phyloP scores from a whole-genome alignment of 2,888 invertebrate species.

The Incurvaria masculella region DNA sequence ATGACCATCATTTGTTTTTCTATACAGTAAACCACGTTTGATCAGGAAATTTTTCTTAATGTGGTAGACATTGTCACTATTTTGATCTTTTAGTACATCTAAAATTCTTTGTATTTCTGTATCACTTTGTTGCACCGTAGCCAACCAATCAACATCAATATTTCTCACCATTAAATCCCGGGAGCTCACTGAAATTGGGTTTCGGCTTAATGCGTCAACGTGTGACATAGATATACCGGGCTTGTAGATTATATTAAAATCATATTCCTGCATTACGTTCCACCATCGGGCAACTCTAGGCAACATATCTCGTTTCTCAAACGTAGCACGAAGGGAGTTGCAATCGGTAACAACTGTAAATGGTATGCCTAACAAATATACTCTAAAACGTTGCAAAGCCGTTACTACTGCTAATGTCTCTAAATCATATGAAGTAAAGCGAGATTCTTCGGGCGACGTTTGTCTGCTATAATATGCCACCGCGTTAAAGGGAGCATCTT shows the following conservation, averaged over 20 bases:
- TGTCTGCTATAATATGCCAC: too few species aligned
- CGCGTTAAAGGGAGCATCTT: too few species aligned
- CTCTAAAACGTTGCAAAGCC: conserved; percentile 3
- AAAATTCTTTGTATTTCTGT: neutral
- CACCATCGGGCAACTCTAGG: conserved; percentile 2
- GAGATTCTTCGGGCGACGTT: too few species aligned
- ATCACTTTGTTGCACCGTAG: conserved; percentile 1
- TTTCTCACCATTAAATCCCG: neutral
- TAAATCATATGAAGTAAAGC: neutral
- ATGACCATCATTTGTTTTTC: neutral
- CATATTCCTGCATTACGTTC: conserved; percentile 3
- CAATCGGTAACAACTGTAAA: conserved; percentile 2
- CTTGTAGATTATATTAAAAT: neutral
- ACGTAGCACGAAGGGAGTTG: conserved; percentile 2
- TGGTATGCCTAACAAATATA: neutral
- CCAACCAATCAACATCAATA: neutral
- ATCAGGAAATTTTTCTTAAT: too few species aligned
- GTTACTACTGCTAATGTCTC: conserved; percentile 4
- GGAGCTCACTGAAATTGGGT: neutral
- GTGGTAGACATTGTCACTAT: too few species aligned
- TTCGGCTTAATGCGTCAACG: conserved; percentile 1
- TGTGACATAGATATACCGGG: conserved; percentile 1
- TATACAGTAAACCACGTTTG: too few species aligned
- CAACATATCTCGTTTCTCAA: conserved; percentile 1
- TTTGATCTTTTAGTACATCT: neutral